These are phyloP conservation scores for Cotesia glomerata DNA, from an alignment of 1,140 invertebrate genomes.

Conservation along the genomic window DNA sequence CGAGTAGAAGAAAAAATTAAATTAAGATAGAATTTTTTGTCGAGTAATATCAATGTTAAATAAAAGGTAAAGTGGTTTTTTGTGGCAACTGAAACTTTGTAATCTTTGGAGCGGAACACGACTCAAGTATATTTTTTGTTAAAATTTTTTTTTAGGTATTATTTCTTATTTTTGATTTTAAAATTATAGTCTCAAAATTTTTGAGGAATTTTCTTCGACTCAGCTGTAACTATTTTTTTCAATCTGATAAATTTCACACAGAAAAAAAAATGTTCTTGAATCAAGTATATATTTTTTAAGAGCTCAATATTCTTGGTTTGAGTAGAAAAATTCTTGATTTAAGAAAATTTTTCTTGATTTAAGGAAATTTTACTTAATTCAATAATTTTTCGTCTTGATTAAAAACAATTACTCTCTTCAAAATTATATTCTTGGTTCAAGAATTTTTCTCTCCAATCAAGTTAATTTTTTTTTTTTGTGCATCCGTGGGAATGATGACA, in stretches of 20 bases:
- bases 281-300: too few relatives aligned
- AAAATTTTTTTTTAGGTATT: slow-evolving; percentile 2
- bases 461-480: not conserved
- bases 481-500: slow-evolving; percentile 2
- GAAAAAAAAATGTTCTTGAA: too few relatives aligned
- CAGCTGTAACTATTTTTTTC: not conserved
- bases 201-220: not conserved
- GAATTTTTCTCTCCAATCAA: not conserved
- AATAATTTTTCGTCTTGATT: too few relatives aligned
- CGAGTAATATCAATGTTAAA: not conserved
- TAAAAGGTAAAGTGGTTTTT: not conserved
- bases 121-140: slow-evolving; percentile 30
- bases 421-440: too few relatives aligned
- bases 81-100: slow-evolving; percentile 19
- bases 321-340: too few relatives aligned
- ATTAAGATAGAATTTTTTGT: not conserved
- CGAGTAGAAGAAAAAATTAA: not conserved
- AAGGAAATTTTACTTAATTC: too few relatives aligned
- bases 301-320: too few relatives aligned
- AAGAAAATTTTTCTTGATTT: too few relatives aligned
- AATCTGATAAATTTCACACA: not conserved
- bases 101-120: slow-evolving; percentile 36
- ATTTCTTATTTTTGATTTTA: slow-evolving; percentile 32
- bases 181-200: slow-evolving; percentile 2
- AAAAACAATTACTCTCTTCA: too few relatives aligned